Percentiles rank a stretch among this genome's conserved stretches.
These are phyloP conservation scores for Falco columbarius DNA, from an alignment of 2,797 vertebrate genomes.

Conservation along the genomic window DNA sequence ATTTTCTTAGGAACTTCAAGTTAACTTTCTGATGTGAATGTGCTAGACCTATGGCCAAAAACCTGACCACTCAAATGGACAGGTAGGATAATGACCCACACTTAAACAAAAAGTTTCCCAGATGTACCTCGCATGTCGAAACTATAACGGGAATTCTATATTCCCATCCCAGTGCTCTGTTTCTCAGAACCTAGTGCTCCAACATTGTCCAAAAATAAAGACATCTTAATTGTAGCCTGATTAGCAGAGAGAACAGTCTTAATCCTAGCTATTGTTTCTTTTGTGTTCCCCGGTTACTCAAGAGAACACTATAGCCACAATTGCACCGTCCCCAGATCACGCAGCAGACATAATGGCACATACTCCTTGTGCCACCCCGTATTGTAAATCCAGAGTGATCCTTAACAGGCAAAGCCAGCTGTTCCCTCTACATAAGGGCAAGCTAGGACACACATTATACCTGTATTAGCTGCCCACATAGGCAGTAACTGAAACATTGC, in stretches of 20 bases:
- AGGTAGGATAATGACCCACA: neutral
- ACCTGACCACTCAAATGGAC: neutral
- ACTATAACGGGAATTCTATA: neutral
- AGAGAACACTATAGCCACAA: neutral
- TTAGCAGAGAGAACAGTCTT: neutral
- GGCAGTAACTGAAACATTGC: neutral
- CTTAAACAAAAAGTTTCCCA: neutral
- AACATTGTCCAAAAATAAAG: neutral
- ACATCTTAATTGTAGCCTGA: neutral
- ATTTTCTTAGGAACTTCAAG: neutral
- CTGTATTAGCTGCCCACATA: neutral
- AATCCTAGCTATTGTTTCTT: neutral
- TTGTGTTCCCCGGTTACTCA: neutral
- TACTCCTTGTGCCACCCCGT: neutral
- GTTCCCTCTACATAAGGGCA: neutral
- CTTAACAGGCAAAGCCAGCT: neutral
- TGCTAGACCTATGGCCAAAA: neutral
- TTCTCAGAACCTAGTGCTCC: neutral
- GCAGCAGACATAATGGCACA: neutral
- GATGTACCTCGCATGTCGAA: neutral
- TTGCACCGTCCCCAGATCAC: neutral
- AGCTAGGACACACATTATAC: neutral
- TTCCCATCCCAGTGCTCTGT: neutral
- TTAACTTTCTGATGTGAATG: neutral
- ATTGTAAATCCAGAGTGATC: neutral